Evolutionary conservation across 2,113 vertebrate genomes (phyloP).

Genomic region (Setophaga kirtlandii): DNA sequence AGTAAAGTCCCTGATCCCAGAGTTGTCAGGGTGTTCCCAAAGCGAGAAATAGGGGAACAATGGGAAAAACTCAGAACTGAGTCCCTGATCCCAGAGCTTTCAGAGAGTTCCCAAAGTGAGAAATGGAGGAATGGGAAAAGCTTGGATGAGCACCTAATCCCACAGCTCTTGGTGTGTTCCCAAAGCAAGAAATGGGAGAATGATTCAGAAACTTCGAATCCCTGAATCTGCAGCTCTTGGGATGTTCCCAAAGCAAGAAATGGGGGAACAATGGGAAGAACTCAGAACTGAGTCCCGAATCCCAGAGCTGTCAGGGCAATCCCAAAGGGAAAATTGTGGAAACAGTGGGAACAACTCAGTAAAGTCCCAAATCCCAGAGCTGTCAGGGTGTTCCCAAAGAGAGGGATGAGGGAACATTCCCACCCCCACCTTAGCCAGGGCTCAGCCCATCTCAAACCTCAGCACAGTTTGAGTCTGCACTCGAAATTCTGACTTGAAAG

Average conservation of each 20-base stretch:
- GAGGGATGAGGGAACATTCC: neutral
- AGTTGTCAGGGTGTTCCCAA: neutral
- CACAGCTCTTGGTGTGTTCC: too few relatives aligned
- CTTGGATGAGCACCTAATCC: too few relatives aligned
- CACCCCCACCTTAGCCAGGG: neutral
- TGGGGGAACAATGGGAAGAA: neutral
- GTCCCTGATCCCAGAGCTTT: neutral
- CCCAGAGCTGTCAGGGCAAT: accelerated
- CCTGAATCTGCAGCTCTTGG: too few relatives aligned
- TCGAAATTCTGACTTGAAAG: neutral
- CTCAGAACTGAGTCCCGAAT: neutral
- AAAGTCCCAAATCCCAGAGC: neutral
- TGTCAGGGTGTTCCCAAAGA: neutral
- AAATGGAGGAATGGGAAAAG: neutral
- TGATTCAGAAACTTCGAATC: too few relatives aligned
- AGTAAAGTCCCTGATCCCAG: neutral
- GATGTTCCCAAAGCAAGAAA: neutral
- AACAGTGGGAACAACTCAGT: neutral
- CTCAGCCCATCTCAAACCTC: neutral
- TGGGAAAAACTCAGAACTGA: neutral
- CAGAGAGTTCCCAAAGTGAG: neutral
- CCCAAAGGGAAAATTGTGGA: neutral
- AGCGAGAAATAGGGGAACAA: neutral
- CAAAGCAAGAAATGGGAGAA: too few relatives aligned
- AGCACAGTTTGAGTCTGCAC: neutral